These are phyloP conservation scores for Peromyscus californicus DNA, from an alignment of 2,113 vertebrate species.

Conservation along the genomic window DNA sequence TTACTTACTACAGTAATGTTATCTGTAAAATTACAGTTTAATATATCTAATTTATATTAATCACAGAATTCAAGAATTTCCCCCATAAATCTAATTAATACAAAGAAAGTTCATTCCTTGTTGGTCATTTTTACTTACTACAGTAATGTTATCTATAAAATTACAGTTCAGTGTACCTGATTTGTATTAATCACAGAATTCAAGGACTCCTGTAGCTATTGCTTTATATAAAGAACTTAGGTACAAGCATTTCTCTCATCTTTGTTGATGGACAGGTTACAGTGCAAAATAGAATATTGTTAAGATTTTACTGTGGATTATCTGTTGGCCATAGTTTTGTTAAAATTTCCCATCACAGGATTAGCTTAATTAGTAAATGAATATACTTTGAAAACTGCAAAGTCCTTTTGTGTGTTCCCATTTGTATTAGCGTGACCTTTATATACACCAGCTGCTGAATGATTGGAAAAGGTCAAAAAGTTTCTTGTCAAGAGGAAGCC, in stretches of 20 bases:
- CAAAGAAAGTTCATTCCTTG: slow-evolving; percentile 68
- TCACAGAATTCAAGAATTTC: slow-evolving; percentile 1
- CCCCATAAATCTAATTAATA: slow-evolving; percentile 16
- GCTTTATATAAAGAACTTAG: slow-evolving; percentile 34
- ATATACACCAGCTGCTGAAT: slow-evolving; percentile 41
- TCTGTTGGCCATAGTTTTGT: slow-evolving; percentile 45
- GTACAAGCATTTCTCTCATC: slow-evolving; percentile 57
- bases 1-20: slow-evolving; percentile 53
- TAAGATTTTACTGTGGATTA: slow-evolving; percentile 46
- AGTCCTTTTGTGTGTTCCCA: slow-evolving; percentile 54
- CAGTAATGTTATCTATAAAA: slow-evolving; percentile 53
- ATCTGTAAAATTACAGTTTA: slow-evolving; percentile 59
- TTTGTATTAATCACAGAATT: slow-evolving; percentile 53
- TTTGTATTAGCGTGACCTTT: slow-evolving; percentile 29
- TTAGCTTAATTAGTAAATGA: slow-evolving; percentile 61
- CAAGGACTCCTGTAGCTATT: not conserved
- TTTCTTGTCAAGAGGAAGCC: slow-evolving; percentile 35
- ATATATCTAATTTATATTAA: slow-evolving; percentile 36
- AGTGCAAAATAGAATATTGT: slow-evolving; percentile 44
- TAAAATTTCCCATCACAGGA: slow-evolving; percentile 36
- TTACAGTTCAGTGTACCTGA: slow-evolving; percentile 10
- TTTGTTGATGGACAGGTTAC: slow-evolving; percentile 41
- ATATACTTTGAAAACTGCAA: slow-evolving; percentile 44
- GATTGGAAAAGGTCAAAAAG: not conserved
- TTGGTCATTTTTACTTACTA: slow-evolving; percentile 72